phyloP scores from a whole-genome alignment of 1,140 invertebrate species.

The Holcopasites calliopsidis region DNA sequence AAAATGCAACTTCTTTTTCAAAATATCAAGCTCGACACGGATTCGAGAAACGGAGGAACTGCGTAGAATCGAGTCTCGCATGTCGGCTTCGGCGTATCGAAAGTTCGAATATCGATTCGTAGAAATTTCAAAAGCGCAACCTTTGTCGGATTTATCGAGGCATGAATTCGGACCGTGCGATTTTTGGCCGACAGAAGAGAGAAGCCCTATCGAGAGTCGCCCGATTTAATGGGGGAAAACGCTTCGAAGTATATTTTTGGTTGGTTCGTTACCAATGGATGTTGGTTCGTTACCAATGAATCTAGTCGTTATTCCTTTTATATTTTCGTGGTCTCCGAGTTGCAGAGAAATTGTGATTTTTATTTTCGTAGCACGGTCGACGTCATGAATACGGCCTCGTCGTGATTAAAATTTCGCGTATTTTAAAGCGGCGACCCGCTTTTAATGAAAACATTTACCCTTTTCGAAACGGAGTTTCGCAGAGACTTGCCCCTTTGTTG shows the following conservation, averaged over 20 bases:
- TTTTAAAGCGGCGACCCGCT: constrained; percentile 8
- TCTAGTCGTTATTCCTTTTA: constrained; percentile 16
- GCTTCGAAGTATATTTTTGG: constrained; percentile 30
- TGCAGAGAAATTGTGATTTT: constrained; percentile 11
- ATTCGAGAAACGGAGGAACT: not conserved
- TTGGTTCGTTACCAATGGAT: constrained; percentile 37
- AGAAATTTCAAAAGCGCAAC: constrained; percentile 17
- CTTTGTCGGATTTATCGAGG: constrained; percentile 31
- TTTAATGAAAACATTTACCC: constrained; percentile 3
- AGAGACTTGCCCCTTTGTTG: not conserved
- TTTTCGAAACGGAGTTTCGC: not conserved
- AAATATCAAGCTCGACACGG: not conserved
- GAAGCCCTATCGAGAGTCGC: not conserved
- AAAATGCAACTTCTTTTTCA: too few relatives aligned
- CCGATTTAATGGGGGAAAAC: not conserved
- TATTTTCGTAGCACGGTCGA: not conserved
- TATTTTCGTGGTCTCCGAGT: not conserved
- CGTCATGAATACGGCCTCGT: not conserved
- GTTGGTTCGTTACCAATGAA: too few relatives aligned
- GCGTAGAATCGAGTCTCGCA: not conserved
- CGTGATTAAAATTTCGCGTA: constrained; percentile 21
- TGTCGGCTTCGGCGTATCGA: not conserved
- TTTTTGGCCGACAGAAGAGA: constrained; percentile 10
- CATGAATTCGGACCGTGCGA: constrained; percentile 29
- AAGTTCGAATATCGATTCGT: not conserved